Conservation (phyloP, 2,113 vertebrate species). For the Echinops telfairi region DNA sequence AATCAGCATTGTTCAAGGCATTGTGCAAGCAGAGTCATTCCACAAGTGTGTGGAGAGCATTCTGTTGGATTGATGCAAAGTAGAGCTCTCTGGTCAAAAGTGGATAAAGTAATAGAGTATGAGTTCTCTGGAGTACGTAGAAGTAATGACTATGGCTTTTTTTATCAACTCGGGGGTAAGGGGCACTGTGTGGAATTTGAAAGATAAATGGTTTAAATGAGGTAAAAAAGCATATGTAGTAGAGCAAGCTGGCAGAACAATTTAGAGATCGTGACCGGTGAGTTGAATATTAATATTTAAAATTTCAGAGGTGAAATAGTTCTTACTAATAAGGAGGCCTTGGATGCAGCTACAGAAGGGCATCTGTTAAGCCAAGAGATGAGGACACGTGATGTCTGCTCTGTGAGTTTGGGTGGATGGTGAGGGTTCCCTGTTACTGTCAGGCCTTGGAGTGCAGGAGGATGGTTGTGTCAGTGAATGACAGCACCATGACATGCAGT, state of each 20-base stretch:
- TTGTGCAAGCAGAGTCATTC: background rate
- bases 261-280: background rate
- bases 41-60: background rate
- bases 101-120: background rate
- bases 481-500: background rate
- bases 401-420: background rate
- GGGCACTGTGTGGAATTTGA: background rate
- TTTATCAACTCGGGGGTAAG: slow-evolving; percentile 1
- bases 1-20: background rate
- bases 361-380: background rate
- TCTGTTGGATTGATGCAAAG: too few species aligned
- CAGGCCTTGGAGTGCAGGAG: background rate
- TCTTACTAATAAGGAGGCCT: background rate
- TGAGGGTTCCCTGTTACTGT: background rate
- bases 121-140: background rate
- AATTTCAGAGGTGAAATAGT: background rate
- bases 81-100: background rate
- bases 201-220: background rate
- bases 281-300: background rate
- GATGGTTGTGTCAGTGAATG: background rate
- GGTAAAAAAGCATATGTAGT: background rate
- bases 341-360: background rate
- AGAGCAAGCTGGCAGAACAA: background rate
- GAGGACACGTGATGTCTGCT: background rate
- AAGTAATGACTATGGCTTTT: background rate